Conservation (phyloP, 2,797 vertebrate species). For the Cossypha caffra region DNA sequence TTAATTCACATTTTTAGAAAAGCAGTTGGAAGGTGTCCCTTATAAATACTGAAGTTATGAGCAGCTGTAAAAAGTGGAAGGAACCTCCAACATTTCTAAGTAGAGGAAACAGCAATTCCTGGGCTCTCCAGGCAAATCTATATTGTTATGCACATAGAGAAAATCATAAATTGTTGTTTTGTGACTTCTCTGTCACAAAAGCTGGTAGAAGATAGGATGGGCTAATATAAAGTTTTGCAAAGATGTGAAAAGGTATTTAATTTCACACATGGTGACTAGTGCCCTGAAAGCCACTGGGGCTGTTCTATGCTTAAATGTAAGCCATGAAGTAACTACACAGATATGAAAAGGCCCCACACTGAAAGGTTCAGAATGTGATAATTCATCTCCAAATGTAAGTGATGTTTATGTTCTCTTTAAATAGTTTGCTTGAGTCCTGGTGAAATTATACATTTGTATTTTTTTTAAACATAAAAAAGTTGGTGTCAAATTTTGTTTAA, state of each 20-base stretch:
- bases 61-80: background rate
- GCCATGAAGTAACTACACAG: background rate
- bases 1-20: background rate
- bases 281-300: background rate
- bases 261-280: background rate
- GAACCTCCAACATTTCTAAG: background rate
- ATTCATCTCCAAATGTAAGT: background rate
- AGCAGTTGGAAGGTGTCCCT: background rate
- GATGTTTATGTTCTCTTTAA: background rate
- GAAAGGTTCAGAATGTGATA: background rate
- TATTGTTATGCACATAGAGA: accelerated
- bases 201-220: background rate
- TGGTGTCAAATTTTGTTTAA: background rate
- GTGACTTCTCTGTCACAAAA: background rate
- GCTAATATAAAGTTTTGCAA: background rate
- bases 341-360: background rate
- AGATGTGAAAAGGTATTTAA: background rate
- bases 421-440: background rate
- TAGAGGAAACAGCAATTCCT: background rate
- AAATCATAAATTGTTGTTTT: background rate
- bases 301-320: background rate
- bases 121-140: background rate
- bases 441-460: accelerated
- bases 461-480: background rate
- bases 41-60: background rate